Evolutionary conservation across 2,888 invertebrate genomes (phyloP), one percentile per base, ranked within the genome.

Genomic region (Carcina quercana): DNA sequence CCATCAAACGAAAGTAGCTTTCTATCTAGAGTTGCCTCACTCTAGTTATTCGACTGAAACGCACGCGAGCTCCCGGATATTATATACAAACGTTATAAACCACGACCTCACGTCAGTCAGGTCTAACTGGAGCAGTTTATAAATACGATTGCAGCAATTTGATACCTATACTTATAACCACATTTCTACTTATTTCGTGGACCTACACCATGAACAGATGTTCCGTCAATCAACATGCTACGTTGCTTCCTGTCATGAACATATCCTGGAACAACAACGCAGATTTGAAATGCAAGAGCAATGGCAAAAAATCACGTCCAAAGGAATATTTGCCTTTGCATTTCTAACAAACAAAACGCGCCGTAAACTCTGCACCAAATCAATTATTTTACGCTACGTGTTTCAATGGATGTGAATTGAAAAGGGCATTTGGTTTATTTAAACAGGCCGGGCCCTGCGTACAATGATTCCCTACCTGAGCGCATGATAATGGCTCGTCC

Each of bases 391-490:
- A 44, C 39, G 41, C 40, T 30, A 28, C 32, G 40, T 40, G 50
- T 52, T 49, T 48, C 50, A 59, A 59, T 53, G 48, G 42, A 40
- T 38, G 38, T 46, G 32, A 41, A 51, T 47, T 40, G 41, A 43
- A 53, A 56, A 46, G 54, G 49, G 55, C 54, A 53, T 55, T 60
- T 57, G 31, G 47, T 56, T 42, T 42, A 35, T 47, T 42, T 42
- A 53, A 51, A 47, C 53, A 59, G 53, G 46, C 53, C 57, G 54
- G 59, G 45, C 48, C 48, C 42, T 50, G 40, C 42, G 47, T 58
- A 63, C 60, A 59, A 64, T 62, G n/a, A n/a, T 53, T 61, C 50
- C 59, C 64, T 78, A 79, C 79, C 78, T 79, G 76, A 50, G 54
- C 47, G 53, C 45, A 52, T 63, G 66, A 69, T 75, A 69, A 70